Evolutionary conservation across 2,888 invertebrate genomes (phyloP).

Genomic region (Amiota mariae): DNA sequence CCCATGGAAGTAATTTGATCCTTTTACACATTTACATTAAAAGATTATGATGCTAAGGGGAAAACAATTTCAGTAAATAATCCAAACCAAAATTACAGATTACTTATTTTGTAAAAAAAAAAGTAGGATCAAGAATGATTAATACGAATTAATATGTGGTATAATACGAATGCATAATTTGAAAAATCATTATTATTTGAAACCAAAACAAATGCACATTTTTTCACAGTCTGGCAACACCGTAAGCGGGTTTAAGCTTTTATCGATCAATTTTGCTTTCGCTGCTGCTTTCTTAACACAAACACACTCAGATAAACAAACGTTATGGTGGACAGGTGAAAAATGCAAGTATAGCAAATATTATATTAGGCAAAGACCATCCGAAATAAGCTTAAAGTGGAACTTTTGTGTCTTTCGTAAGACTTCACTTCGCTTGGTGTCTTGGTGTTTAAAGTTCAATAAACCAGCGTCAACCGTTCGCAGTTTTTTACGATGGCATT

Average conservation of each 20-base stretch:
- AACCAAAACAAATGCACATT: no score
- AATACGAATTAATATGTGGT: no score
- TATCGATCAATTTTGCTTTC: background rate
- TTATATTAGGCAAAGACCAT: background rate
- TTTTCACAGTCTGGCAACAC: background rate
- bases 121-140: no score
- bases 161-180: background rate
- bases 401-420: background rate
- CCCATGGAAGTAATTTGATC: no score
- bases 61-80: no score
- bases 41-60: no score
- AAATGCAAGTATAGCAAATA: background rate
- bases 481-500: conserved; percentile 49
- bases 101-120: no score
- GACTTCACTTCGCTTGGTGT: conserved; percentile 2
- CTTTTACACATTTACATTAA: no score
- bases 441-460: conserved; percentile 4
- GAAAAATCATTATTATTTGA: background rate
- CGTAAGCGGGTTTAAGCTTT: background rate
- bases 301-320: background rate
- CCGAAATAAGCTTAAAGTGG: no score
- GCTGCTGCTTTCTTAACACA: background rate
- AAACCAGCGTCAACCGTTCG: background rate
- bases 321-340: background rate
- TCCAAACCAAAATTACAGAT: no score